phyloP scores from a whole-genome alignment of 2,888 invertebrate species.

The Hydroisotoma schaefferi region DNA sequence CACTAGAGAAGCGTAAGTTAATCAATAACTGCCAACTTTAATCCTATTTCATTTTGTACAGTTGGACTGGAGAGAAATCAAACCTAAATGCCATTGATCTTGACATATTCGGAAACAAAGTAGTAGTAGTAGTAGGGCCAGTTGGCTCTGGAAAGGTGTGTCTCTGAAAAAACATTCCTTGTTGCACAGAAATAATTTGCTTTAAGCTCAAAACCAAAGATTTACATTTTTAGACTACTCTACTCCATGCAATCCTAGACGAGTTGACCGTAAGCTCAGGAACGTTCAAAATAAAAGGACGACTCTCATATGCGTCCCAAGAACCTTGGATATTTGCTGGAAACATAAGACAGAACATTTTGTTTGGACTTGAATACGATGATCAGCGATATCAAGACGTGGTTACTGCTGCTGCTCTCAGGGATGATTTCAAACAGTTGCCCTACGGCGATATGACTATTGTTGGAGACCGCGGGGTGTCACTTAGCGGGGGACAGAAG shows the following conservation, averaged over 20 bases:
- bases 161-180: background rate
- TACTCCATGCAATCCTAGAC: conserved; percentile 52
- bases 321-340: conserved; percentile 54
- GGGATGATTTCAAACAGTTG: conserved; percentile 42
- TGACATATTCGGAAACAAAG: conserved; percentile 28
- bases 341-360: conserved; percentile 82
- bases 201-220: background rate
- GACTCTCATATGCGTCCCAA: conserved; percentile 51
- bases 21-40: too few relatives aligned
- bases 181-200: background rate
- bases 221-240: conserved; percentile 30
- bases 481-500: conserved; percentile 55
- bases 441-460: conserved; percentile 36
- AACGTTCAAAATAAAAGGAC: conserved; percentile 52
- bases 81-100: conserved; percentile 29
- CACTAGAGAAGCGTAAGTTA: too few relatives aligned
- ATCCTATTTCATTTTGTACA: too few relatives aligned
- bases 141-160: conserved; percentile 42
- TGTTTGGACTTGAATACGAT: conserved; percentile 71
- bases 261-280: conserved; percentile 55
- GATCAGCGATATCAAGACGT: conserved; percentile 52
- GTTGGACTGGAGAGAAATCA: conserved; percentile 35
- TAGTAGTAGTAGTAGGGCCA: conserved; percentile 35
- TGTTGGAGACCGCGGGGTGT: conserved; percentile 35
- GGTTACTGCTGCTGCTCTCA: conserved; percentile 54